A percentile compares a stretch with the other conserved stretches of the same genome.
Conservation (phyloP, 2,113 vertebrate genomes). For the Melierax canorus region DNA sequence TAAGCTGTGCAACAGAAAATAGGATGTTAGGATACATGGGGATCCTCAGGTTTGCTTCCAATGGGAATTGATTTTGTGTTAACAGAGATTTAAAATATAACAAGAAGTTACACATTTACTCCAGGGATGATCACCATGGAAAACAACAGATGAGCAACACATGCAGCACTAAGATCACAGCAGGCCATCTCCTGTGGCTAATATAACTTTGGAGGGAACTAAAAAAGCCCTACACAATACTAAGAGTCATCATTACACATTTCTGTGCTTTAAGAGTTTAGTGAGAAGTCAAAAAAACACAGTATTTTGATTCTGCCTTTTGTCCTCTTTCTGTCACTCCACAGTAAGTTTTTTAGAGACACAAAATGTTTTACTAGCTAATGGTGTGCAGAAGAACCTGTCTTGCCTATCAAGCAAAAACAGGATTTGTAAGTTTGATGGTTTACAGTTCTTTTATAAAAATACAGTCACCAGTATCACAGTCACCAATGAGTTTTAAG, state of each 20-base stretch:
- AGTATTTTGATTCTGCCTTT: background rate
- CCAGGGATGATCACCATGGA: background rate
- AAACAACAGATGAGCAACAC: background rate
- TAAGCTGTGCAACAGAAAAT: background rate
- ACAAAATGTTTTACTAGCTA: background rate
- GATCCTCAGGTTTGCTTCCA: background rate
- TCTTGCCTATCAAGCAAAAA: background rate
- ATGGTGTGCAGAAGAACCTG: accelerated
- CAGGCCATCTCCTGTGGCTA: background rate
- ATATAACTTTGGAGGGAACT: background rate
- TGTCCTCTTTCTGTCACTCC: background rate
- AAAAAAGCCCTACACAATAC: accelerated
- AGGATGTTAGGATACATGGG: background rate
- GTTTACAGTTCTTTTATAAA: background rate
- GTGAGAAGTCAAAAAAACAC: background rate
- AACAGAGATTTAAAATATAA: background rate
- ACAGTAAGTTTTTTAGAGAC: background rate
- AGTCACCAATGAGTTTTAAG: background rate
- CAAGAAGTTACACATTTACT: background rate
- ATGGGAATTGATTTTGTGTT: background rate
- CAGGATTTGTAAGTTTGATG: background rate
- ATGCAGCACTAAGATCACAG: background rate
- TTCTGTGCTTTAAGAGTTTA: background rate
- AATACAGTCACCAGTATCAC: background rate
- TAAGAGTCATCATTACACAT: background rate